A percentile compares a stretch with the other conserved stretches of the same genome.
phyloP scores from a whole-genome alignment of 2,113 vertebrate species.

The Raphicerus campestris region DNA sequence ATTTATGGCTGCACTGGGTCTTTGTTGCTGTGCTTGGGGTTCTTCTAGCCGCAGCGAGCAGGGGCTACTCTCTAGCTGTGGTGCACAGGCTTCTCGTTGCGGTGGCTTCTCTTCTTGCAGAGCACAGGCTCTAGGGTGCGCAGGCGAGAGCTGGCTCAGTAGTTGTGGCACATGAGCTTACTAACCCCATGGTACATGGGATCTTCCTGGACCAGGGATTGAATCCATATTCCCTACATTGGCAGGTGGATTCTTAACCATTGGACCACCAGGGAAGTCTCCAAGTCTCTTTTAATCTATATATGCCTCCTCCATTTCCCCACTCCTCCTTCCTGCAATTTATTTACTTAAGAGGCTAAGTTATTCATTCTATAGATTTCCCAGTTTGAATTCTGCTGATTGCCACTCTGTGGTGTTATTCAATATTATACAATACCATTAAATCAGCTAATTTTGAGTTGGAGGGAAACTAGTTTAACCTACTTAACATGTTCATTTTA shows the following conservation, averaged over 20 bases:
- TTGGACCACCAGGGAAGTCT: background rate
- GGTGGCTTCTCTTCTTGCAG: background rate
- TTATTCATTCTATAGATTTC: background rate
- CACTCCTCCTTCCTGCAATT: background rate
- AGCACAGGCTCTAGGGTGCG: background rate
- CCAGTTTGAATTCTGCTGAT: background rate
- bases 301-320: background rate
- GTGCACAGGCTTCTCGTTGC: background rate
- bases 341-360: background rate
- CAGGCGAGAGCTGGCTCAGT: background rate
- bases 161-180: background rate
- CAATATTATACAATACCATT: background rate
- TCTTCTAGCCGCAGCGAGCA: background rate
- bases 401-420: background rate
- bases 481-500: constrained; percentile 14
- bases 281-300: background rate
- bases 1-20: background rate
- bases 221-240: background rate
- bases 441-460: constrained; percentile 4
- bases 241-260: background rate
- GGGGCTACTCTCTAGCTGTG: background rate
- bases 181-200: background rate
- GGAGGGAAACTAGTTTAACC: constrained; percentile 3
- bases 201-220: background rate
- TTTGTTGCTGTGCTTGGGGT: background rate